These are phyloP conservation scores for Actinemys pallida DNA, from an alignment of 2,113 vertebrate species.

Conservation along the genomic window DNA sequence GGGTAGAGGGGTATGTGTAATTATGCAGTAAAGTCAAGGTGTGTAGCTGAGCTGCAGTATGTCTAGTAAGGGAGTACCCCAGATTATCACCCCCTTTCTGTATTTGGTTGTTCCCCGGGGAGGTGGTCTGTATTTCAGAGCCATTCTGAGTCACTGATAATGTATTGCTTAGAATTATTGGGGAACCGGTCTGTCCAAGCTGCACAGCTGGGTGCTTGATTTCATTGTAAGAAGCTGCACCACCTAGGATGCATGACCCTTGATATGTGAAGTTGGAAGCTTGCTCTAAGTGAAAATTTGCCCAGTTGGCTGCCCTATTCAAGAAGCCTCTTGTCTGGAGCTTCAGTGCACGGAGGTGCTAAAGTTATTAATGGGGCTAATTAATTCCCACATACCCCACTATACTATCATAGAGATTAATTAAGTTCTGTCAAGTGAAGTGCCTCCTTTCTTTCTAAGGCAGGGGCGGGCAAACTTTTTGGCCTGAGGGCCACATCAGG, in stretches of 20 bases:
- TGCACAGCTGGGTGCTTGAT: not conserved
- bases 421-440: not conserved
- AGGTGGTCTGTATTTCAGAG: not conserved
- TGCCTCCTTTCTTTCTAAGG: constrained; percentile 11
- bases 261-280: not conserved
- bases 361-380: not conserved
- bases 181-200: not conserved
- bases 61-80: not conserved
- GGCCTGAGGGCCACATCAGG: too few relatives aligned
- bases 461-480: too few relatives aligned
- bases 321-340: not conserved
- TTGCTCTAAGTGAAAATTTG: not conserved
- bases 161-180: not conserved
- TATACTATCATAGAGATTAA: not conserved
- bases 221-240: not conserved
- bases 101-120: constrained; percentile 9
- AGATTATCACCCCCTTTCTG: constrained; percentile 11
- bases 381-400: not conserved
- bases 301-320: not conserved
- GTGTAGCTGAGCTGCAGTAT: not conserved
- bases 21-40: not conserved
- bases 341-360: not conserved
- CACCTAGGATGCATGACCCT: not conserved
- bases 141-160: not conserved
- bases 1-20: not conserved